These are phyloP conservation scores for Atlantisia rogersi DNA, from an alignment of 2,113 vertebrate genomes.

Conservation along the genomic window DNA sequence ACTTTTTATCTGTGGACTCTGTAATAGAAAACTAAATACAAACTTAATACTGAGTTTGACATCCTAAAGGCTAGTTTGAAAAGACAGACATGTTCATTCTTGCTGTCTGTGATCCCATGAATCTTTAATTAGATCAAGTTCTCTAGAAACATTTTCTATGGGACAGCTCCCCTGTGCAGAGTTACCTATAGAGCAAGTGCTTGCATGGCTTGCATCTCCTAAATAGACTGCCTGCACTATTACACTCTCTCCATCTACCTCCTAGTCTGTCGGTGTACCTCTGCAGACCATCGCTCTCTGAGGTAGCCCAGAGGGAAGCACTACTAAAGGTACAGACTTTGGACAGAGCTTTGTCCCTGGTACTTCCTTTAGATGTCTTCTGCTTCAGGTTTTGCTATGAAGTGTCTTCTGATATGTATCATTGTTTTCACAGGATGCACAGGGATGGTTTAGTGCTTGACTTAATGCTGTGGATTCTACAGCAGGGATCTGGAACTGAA, in stretches of 20 bases:
- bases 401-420: neutral
- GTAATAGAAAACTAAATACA: neutral
- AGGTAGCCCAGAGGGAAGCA: neutral
- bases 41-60: neutral
- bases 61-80: neutral
- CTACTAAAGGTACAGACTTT: neutral
- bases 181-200: neutral
- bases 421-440: neutral
- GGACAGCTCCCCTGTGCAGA: neutral
- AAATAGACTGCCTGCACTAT: neutral
- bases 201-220: neutral
- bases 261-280: neutral
- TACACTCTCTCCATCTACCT: neutral
- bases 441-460: neutral
- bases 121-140: slow-evolving; percentile 35
- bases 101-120: neutral
- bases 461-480: neutral
- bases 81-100: neutral
- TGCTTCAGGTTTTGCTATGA: neutral
- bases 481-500: neutral
- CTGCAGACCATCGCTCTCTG: neutral
- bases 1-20: neutral
- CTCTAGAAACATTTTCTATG: neutral
- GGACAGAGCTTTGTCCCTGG: neutral
- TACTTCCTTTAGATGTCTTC: neutral